phyloP scores from a whole-genome alignment of 2,888 invertebrate species.

The Mamestra brassicae region DNA sequence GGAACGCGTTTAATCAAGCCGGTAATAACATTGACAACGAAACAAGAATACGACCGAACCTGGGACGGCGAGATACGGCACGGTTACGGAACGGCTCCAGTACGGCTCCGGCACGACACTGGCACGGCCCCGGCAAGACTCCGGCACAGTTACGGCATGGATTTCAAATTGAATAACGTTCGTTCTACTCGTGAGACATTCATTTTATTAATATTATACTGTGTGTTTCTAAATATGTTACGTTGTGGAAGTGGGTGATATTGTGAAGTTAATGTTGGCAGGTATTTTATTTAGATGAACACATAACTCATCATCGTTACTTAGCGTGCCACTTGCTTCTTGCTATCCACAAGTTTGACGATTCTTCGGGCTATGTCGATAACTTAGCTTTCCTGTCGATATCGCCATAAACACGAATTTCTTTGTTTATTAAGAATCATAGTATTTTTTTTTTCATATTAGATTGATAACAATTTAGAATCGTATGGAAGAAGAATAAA shows the following conservation, averaged over 20 bases:
- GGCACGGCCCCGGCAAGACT: background rate
- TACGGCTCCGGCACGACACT: background rate
- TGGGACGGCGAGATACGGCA: background rate
- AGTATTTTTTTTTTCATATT: too few species aligned
- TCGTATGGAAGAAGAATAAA: too few species aligned
- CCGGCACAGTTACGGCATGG: background rate
- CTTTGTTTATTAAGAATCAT: too few species aligned
- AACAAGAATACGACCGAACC: background rate
- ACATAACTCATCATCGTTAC: too few species aligned
- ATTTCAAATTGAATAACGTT: slow-evolving; percentile 51
- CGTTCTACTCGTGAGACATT: slow-evolving; percentile 10
- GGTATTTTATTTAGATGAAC: too few species aligned
- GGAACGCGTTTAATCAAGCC: slow-evolving; percentile 23
- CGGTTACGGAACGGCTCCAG: background rate
- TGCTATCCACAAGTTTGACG: too few species aligned
- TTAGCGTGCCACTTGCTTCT: too few species aligned
- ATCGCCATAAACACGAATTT: too few species aligned
- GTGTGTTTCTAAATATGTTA: background rate
- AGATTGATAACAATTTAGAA: too few species aligned
- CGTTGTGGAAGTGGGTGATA: background rate
- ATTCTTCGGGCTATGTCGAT: too few species aligned
- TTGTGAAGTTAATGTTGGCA: background rate
- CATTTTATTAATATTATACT: slow-evolving; percentile 23
- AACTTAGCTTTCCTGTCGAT: too few species aligned
- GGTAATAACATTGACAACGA: slow-evolving; percentile 40